Percentiles rank a stretch among this genome's conserved stretches.
Conservation (phyloP, 2,888 invertebrate genomes). For the Acutogordius australiensis region DNA sequence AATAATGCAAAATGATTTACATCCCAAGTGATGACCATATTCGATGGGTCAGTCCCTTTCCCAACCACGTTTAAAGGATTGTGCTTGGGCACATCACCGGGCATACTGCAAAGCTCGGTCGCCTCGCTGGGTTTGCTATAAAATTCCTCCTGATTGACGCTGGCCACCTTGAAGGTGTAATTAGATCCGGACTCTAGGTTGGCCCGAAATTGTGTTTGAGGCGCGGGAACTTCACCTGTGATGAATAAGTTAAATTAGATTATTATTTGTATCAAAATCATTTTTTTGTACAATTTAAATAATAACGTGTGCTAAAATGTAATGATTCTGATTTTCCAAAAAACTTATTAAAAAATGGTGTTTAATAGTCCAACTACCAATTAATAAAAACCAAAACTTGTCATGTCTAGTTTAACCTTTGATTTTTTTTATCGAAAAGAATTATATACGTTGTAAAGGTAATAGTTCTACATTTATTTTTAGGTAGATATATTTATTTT, state of each 20-base stretch:
- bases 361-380: too few species aligned
- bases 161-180: neutral
- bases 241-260: neutral
- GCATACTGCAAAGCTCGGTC: neutral
- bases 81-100: neutral
- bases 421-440: too few species aligned
- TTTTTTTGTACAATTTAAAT: neutral
- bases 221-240: neutral
- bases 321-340: too few species aligned
- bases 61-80: neutral
- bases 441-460: too few species aligned
- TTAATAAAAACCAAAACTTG: too few species aligned
- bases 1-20: too few species aligned
- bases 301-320: neutral
- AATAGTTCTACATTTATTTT: too few species aligned
- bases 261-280: neutral
- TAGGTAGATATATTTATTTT: too few species aligned
- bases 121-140: neutral
- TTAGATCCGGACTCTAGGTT: neutral
- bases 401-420: too few species aligned
- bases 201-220: neutral
- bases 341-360: neutral
- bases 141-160: neutral
- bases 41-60: neutral
- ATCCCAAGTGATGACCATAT: constrained; percentile 4